Evolutionary conservation across 1,140 invertebrate genomes (phyloP), one percentile per base, ranked within the genome.

Genomic region (Heliconius melpomene): DNA sequence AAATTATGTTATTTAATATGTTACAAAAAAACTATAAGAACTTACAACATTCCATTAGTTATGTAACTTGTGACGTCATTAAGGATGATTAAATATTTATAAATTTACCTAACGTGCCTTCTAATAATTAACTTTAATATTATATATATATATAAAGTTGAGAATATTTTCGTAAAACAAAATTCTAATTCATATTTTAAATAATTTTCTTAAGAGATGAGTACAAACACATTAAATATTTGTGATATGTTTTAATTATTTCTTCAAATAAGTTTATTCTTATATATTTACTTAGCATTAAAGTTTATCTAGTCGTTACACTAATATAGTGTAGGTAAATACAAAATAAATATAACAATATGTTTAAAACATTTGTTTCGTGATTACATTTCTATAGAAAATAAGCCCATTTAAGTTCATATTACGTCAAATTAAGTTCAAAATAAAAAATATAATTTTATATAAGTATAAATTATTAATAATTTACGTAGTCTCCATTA

Each of bases 291-390:
- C 79, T 84, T 80, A 89, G 81, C 82, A 79, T 86, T 78, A 86
- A 87, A 80, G 84, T 86, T 86, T 86, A 88, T 87, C 86, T 91
- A 91, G 86, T 88, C 85, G 83, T 93, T 91, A 94, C 93, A 94
- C 91, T 94, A 94, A 94, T 93, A 94, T 94, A 94, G 93, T 94
- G 93, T 92, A 92, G 83, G 87, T 89, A 88, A 54, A 89, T 80
- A 75, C 81, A 88, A 84, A 91, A 90, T 89, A 89, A 89, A 88
- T 89, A 89, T 86, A 80, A 76, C 57, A 80, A 76, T 76, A 66
- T 81, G 80, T 81, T 57, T 78, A 54, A 70, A 3, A 78, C 46
- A 50, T 71, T 57, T 32, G 26, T 50, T 74, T 73, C 70, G 57
- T 29, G 29, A 72, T 7, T 71, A 29, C 23, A 72, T 50, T 54